A percentile compares a stretch with the other conserved stretches of the same genome.
Evolutionary conservation across 2,888 invertebrate species (phyloP).

Genomic region (Antheraea assamensis): DNA sequence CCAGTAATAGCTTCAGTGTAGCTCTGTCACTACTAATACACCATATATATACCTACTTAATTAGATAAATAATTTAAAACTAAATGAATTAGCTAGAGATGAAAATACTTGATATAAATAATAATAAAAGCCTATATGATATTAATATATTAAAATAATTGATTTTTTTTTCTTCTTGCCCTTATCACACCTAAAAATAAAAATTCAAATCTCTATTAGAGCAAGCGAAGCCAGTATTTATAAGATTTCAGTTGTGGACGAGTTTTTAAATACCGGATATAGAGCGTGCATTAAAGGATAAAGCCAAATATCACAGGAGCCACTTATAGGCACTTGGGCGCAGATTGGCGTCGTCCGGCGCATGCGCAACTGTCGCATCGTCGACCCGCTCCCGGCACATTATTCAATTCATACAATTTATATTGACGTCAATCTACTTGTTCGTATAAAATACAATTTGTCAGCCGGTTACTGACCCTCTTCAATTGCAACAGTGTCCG

Average conservation of each 20-base stretch:
- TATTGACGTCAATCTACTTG: conserved; percentile 32
- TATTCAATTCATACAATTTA: conserved; percentile 63
- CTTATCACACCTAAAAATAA: too few species aligned
- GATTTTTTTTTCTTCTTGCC: too few species aligned
- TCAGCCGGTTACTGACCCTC: conserved; percentile 16
- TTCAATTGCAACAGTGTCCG: conserved; percentile 10
- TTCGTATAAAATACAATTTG: conserved; percentile 11
- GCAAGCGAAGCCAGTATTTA: too few species aligned
- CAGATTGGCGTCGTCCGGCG: conserved; percentile 73
- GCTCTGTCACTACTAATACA: too few species aligned
- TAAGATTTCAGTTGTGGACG: not conserved
- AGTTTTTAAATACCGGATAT: conserved; percentile 16
- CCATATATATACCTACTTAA: too few species aligned
- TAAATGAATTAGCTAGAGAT: too few species aligned
- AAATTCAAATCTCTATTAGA: too few species aligned
- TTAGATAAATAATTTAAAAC: too few species aligned
- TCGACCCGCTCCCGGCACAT: conserved; percentile 42
- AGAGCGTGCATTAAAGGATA: conserved; percentile 60
- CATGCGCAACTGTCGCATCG: conserved; percentile 38
- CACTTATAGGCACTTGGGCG: conserved; percentile 56
- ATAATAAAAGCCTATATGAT: too few species aligned
- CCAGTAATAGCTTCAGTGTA: too few species aligned
- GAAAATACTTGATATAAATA: too few species aligned
- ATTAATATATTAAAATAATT: too few species aligned
- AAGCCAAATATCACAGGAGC: conserved; percentile 59